Base-by-base conservation (phyloP, 2,888 invertebrate genomes). In the Timandra comae region DNA sequence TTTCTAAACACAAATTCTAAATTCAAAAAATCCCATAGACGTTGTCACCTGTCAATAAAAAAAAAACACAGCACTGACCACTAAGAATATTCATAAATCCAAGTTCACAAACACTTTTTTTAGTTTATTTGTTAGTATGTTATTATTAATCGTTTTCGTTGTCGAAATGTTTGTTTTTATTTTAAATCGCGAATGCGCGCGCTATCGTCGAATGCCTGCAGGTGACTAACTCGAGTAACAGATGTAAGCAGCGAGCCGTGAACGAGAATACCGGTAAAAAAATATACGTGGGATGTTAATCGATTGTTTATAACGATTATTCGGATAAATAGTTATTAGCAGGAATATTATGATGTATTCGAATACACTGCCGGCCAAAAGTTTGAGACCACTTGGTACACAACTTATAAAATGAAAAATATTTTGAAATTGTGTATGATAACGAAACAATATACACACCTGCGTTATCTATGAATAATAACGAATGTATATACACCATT, bases 121-220 rank as follows among this genome's bases (percentile, higher is more conserved):
- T 51, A 39, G 49, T 63, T 49, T 54, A 52, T 56, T 56, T 53
- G 37, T 58, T 58, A 56, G 43, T 63, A 49, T 52, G 46, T 75
- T 73, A 74, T 52, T 54, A 54, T 64, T 56, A 55, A 50, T 72
- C 63, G 65, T 50, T 66, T 71, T 60, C 64, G 66, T 52, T n/a
- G n/a, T 16, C 16, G 16, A 5, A 6, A 5, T 16, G 16, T 16
- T 52, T 51, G 53, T 65, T 62, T 49, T 3, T 45, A 45, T 41
- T 49, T 46, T 29, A 22, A 46, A 32, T 49, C 56, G 54, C 56
- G 53, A 36, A 69, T 77, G 76, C 79, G 81, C 64, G 78, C 78
- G 74, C 56, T 52, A 48, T 46, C 53, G 58, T 63, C 77, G 77
- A 70, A 57, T 56, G 74, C 72, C 67, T 57, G 66, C 84, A 84